Base-by-base conservation (phyloP, 1,140 invertebrate species). In the Wasmannia auropunctata region DNA sequence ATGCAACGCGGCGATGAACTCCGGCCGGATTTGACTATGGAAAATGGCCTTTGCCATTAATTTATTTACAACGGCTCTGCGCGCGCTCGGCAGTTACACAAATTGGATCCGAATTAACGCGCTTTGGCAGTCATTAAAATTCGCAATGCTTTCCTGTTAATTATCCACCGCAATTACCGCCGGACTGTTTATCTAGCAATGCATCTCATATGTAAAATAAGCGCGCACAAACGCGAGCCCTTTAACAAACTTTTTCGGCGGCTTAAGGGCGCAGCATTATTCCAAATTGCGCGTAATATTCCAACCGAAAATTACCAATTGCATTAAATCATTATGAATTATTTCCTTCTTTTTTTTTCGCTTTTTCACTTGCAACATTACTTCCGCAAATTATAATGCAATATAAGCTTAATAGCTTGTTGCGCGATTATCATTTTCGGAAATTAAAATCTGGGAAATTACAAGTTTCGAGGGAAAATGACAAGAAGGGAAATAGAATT, bases 71-170 rank as follows among this genome's bases (percentile, higher is more conserved):
- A 14, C n/a, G 19, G 51, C 46, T 28, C 11, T 49, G 31, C 31
- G 56, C 56, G 28, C 51, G 72, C 80, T 76, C 49, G n/a, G 51
- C 49, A 56, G 70, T 40, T 69, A 69, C 67, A 74, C 63, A 84
- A 84, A 76, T 85, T 85, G 34, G 37, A 49, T 63, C 40, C 37
- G 8, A 49, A 65, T 77, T 86, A 81, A 81, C 14, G 54, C n/a
- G 49, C 28, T 65, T 79, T 79, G 37, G 14, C 34, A 65, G 19
- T 80, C 62, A 65, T 79, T 86, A 58, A 86, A 86, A 86, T 80
- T 80, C 31, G 34, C 49, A 28, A 86, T 60, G 62, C 37, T 58
- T 67, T 58, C 11, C 46, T 43, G 46, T 80, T 65, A 65, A 56
- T 76, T 62, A 85, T 76, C 43, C 43, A 37, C 40, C 28, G 43